Percentiles rank a stretch among this genome's conserved stretches.
Conservation (phyloP, 2,113 vertebrate genomes). For the Lamprologus ornatipinnis region DNA sequence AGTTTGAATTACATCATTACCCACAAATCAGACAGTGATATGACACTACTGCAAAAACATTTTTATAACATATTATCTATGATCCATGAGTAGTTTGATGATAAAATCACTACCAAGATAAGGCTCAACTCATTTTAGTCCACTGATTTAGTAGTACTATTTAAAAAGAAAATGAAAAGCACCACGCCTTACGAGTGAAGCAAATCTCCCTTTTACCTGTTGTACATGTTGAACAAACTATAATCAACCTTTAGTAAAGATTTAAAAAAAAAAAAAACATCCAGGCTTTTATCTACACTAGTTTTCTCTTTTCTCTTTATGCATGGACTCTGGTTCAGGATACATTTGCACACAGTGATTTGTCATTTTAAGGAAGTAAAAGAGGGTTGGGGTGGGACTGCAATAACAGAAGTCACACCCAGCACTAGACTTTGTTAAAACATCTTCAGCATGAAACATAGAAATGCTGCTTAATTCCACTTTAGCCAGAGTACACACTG, state of each 20-base stretch:
- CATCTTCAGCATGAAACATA: background rate
- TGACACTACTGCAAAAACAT: background rate
- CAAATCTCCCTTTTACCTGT: background rate
- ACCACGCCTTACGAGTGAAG: background rate
- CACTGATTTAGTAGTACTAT: background rate
- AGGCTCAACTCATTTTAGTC: background rate
- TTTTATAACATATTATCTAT: background rate
- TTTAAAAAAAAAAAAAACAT: background rate
- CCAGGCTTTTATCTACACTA: slow-evolving; percentile 1
- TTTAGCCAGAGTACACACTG: background rate
- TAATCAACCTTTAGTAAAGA: background rate
- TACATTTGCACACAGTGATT: background rate
- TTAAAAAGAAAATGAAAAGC: background rate
- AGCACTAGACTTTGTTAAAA: background rate
- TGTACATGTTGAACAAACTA: background rate
- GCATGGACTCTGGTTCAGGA: background rate
- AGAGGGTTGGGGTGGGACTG: background rate
- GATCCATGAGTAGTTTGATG: background rate
- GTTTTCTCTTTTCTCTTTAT: background rate
- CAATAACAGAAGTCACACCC: background rate
- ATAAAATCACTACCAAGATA: background rate
- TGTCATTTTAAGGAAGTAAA: background rate
- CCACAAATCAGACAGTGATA: background rate
- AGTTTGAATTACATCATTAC: background rate
- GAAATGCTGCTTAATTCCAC: background rate